A percentile compares a stretch with the other conserved stretches of the same genome.
These are phyloP conservation scores for Nyleta sp. DNA, from an alignment of 2,888 invertebrate genomes.

Conservation along the genomic window DNA sequence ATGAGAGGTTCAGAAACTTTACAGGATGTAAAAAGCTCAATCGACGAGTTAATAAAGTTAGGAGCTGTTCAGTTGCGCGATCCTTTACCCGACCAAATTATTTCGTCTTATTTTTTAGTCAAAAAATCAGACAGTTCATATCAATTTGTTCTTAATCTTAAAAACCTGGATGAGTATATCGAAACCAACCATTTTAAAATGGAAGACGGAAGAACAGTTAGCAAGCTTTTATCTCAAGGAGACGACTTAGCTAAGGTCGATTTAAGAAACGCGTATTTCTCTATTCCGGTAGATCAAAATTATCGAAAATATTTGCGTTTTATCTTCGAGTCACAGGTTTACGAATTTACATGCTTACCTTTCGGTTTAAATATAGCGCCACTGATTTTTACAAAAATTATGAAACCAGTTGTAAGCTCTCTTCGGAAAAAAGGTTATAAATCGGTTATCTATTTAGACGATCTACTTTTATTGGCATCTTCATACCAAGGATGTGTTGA, in stretches of 20 bases:
- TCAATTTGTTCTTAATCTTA: conserved; percentile 44
- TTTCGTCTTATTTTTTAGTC: conserved; percentile 26
- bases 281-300: conserved; percentile 16
- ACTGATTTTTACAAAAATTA: conserved; percentile 35
- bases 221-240: conserved; percentile 7
- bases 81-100: conserved; percentile 3
- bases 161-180: conserved; percentile 30
- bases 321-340: conserved; percentile 19
- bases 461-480: conserved; percentile 15
- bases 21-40: not conserved
- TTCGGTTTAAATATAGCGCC: conserved; percentile 43
- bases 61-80: conserved; percentile 13
- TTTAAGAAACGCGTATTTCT: conserved; percentile 42
- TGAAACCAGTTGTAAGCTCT: conserved; percentile 29
- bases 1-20: not conserved
- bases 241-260: conserved; percentile 38
- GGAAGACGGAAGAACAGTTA: conserved; percentile 40
- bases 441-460: conserved; percentile 31
- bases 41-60: conserved; percentile 18
- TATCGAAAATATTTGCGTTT: conserved; percentile 45
- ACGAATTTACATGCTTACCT: conserved; percentile 44
- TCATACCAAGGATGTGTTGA: not conserved
- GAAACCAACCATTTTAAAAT: conserved; percentile 41
- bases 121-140: conserved; percentile 14
- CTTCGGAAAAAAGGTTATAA: conserved; percentile 27